These are phyloP conservation scores for Elephas maximus DNA, from an alignment of 2,113 vertebrate genomes.

Conservation along the genomic window DNA sequence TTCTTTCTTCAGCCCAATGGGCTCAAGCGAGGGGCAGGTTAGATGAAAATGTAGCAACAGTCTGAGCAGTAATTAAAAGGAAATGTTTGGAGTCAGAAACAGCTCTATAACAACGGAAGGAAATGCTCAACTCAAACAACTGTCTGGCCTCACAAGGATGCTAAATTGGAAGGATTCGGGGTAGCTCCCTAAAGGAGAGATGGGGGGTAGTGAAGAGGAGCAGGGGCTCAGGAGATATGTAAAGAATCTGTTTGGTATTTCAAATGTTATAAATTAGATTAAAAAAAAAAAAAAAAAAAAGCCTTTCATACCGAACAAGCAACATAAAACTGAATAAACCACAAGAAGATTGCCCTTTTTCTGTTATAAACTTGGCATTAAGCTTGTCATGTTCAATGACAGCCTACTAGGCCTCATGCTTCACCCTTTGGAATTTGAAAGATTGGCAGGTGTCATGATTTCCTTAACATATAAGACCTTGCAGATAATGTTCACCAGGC, in stretches of 20 bases:
- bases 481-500: conserved; percentile 88
- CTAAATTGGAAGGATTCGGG: conserved; percentile 99
- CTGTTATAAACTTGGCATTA: conserved; percentile 99
- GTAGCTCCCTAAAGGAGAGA: conserved; percentile 96
- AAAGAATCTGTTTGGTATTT: conserved; percentile 99
- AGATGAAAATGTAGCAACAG: conserved; percentile 94
- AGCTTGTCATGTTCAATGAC: conserved; percentile 99
- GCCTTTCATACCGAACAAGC: conserved; percentile 95
- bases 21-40: conserved; percentile 94
- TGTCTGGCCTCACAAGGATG: conserved; percentile 96
- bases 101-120: conserved; percentile 97
- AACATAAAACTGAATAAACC: conserved; percentile 99
- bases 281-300: not conserved
- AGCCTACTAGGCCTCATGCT: conserved; percentile 96
- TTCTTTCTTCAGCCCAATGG: conserved; percentile 96
- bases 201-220: conserved; percentile 93
- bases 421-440: conserved; percentile 97
- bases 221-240: conserved; percentile 99
- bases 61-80: conserved; percentile 99
- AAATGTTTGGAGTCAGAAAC: conserved; percentile 98
- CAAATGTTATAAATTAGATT: conserved; percentile 99
- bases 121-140: conserved; percentile 96
- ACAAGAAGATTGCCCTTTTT: conserved; percentile 98
- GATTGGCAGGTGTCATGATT: conserved; percentile 97
- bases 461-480: conserved; percentile 92